These are phyloP conservation scores for Orchestes rusci DNA, from an alignment of 2,888 invertebrate species.

Conservation along the genomic window DNA sequence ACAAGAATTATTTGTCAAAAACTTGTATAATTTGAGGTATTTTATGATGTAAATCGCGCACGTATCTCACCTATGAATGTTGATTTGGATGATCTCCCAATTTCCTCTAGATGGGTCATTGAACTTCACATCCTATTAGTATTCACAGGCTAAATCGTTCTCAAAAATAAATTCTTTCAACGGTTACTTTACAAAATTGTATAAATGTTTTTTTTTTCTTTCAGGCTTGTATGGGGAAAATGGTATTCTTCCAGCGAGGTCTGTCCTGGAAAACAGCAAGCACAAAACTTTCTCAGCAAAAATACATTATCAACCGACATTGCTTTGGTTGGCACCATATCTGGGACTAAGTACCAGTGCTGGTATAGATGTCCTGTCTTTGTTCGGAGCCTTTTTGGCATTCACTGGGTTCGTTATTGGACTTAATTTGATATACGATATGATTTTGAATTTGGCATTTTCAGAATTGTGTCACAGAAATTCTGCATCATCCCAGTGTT, in stretches of 20 bases:
- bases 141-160: too few species aligned
- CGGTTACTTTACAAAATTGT: too few species aligned
- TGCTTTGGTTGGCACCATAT: conserved; percentile 59
- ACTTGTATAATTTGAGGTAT: too few species aligned
- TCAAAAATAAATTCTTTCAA: too few species aligned
- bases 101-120: too few species aligned
- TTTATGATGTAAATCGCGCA: too few species aligned
- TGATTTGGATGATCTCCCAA: too few species aligned
- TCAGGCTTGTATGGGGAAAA: conserved; percentile 68
- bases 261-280: conserved; percentile 42
- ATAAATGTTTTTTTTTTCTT: too few species aligned
- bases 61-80: too few species aligned
- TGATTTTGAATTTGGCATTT: conserved; percentile 23
- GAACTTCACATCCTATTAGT: too few species aligned
- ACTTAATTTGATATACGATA: neutral
- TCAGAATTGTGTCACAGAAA: conserved; percentile 54
- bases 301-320: conserved; percentile 56
- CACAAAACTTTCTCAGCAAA: conserved; percentile 49
- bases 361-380: conserved; percentile 59
- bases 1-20: too few species aligned
- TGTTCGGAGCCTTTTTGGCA: conserved; percentile 58
- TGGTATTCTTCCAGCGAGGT: conserved; percentile 60
- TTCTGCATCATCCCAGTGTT: conserved; percentile 56
- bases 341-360: conserved; percentile 59
- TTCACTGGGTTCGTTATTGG: conserved; percentile 50